Evolutionary conservation across 2,888 invertebrate genomes (phyloP).

Genomic region (Chymomyza caudatula): DNA sequence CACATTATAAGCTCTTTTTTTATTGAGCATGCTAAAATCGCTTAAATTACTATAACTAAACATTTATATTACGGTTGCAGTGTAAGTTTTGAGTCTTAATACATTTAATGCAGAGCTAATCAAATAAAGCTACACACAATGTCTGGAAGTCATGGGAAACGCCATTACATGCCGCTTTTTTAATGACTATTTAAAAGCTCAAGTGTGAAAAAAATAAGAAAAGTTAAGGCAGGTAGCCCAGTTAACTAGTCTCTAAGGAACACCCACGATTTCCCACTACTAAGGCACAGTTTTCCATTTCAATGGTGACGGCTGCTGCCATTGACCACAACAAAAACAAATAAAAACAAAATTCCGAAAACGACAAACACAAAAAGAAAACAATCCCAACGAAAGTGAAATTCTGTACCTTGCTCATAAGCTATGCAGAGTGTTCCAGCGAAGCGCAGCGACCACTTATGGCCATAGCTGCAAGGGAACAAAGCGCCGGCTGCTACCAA

Average conservation of each 20-base stretch:
- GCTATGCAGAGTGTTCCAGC: not conserved
- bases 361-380: constrained; percentile 46
- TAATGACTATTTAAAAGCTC: not conserved
- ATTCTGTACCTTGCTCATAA: constrained; percentile 55
- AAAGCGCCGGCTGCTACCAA: not conserved
- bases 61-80: not conserved
- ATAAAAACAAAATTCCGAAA: constrained; percentile 34
- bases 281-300: constrained; percentile 60
- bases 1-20: not conserved
- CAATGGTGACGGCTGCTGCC: constrained; percentile 32
- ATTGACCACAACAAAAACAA: constrained; percentile 37
- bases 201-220: constrained; percentile 6
- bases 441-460: not conserved
- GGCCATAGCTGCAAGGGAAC: constrained; percentile 6
- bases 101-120: not conserved
- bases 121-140: too few relatives aligned
- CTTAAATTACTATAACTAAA: constrained; percentile 49
- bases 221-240: constrained; percentile 20
- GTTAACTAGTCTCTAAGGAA: constrained; percentile 5
- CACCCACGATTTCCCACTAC: constrained; percentile 58
- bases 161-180: not conserved
- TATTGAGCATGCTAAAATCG: constrained; percentile 45
- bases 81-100: too few relatives aligned
- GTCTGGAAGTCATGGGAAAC: not conserved
- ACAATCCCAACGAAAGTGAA: constrained; percentile 67